These are phyloP conservation scores for Eclectus roratus DNA, from an alignment of 2,113 vertebrate species.

Conservation along the genomic window DNA sequence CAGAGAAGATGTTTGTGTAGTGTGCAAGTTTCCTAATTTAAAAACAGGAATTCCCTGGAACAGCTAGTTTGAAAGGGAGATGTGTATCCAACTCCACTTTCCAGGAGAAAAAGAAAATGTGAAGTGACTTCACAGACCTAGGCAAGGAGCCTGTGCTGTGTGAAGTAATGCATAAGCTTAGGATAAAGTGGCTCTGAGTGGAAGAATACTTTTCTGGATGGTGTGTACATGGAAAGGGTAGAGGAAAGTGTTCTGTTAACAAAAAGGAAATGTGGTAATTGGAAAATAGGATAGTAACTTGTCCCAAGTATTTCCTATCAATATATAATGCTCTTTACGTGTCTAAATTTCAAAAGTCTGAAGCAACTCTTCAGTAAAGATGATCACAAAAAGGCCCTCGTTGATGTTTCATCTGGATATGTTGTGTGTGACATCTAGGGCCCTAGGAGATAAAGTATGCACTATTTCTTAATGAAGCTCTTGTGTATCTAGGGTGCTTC, in stretches of 20 bases:
- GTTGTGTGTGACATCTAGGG: background rate
- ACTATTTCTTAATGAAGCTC: background rate
- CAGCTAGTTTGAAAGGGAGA: background rate
- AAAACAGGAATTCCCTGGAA: background rate
- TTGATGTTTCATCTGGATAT: accelerated
- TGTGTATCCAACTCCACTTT: background rate
- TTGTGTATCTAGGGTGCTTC: constrained; percentile 75
- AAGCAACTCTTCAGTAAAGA: background rate
- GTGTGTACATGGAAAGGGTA: background rate
- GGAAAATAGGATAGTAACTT: too few relatives aligned
- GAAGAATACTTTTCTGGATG: background rate
- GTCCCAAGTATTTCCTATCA: too few relatives aligned
- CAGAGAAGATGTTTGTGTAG: background rate
- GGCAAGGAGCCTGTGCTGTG: background rate
- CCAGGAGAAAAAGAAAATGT: background rate
- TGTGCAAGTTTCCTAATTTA: background rate
- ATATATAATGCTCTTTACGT: background rate
- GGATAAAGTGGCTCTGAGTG: background rate
- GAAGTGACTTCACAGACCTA: background rate
- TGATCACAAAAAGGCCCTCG: background rate
- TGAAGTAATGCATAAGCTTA: background rate
- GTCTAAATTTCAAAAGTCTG: background rate
- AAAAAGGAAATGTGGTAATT: background rate
- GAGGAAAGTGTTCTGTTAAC: background rate
- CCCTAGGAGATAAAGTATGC: background rate